Base-by-base conservation (phyloP, 2,113 vertebrate genomes). In the Prolemur simus region DNA sequence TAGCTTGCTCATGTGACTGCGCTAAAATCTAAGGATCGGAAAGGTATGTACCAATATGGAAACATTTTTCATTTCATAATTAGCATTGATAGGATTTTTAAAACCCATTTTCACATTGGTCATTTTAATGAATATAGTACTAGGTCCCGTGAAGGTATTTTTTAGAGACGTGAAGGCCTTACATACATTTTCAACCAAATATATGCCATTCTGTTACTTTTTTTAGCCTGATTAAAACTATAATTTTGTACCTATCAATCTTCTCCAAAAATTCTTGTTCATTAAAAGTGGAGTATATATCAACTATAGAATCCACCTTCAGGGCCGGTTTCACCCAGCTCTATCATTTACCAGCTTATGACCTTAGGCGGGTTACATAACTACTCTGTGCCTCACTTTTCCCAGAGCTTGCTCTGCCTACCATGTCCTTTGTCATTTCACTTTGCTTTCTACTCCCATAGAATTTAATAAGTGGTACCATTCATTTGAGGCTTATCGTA, bases 1-100 rank as follows among this genome's bases (percentile, higher is more conserved):
- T 95, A 99, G 99, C 98, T 99, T 83, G 98, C 98, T 96, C 99
- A 99, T 3, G 99, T 98, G 92, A 99, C 99, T 86, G 99, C 99
- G 17, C 89, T 99, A 96, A 99, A 99, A 97, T 98, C 97, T 87
- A 98, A 99, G 88, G 98, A 99, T 97, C 97, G 98, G 93, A 99
- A 99, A 99, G 99, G 99, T 99, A 99, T 6, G 98, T 98, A 93
- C 17, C 37, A 69, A 37, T 93, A 85, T 86, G 39, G n/a, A 42
- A 5, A n/a, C 58, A 81, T 13, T 66, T 96, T 94, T 92, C 49
- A 86, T 91, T 93, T 91, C 10, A 29, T 78, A 39, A n/a, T 90
- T 89, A 85, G 58, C 17, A 52, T 87, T 64, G n/a, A 39, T 86
- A 27, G 10, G 2, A 4, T 66, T 90, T 66, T 94, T 8, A 34